Evolutionary conservation across 2,797 vertebrate species (phyloP).

Genomic region (Odontamblyopus lacepedii): DNA sequence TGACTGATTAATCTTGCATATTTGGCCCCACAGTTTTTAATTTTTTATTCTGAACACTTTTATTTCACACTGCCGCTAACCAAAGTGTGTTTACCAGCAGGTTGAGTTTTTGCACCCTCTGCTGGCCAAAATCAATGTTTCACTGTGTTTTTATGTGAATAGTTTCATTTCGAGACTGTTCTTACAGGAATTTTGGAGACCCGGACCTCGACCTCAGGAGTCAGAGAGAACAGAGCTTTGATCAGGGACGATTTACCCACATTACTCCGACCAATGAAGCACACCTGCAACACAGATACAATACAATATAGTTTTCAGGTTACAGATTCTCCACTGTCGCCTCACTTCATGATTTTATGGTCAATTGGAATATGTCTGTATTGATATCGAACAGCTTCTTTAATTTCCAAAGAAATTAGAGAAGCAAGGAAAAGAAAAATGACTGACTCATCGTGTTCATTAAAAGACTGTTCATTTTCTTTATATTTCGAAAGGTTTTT

Average conservation of each 20-base stretch:
- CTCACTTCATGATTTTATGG: no score
- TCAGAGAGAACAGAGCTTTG: constrained; percentile 87
- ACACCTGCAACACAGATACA: constrained; percentile 79
- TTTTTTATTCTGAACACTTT: not conserved
- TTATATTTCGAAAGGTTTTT: no score
- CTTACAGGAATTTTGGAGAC: constrained; percentile 93
- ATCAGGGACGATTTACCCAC: constrained; percentile 95
- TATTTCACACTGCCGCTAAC: no score
- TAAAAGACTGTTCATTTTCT: no score
- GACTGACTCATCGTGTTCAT: no score
- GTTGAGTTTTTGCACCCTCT: not conserved
- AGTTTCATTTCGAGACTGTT: not conserved
- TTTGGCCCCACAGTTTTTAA: not conserved
- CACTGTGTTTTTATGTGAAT: not conserved
- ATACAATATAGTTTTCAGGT: no score
- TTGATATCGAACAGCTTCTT: no score
- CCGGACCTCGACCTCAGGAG: constrained; percentile 88
- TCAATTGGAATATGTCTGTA: no score
- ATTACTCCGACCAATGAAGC: constrained; percentile 95
- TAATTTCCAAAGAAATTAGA: no score
- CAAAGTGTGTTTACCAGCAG: not conserved
- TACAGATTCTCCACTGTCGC: no score
- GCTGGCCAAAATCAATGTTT: not conserved
- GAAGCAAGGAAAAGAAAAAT: no score
- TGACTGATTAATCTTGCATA: no score